A percentile compares a stretch with the other conserved stretches of the same genome.
These are phyloP conservation scores for Sylvietta virens DNA, from an alignment of 2,113 vertebrate species.

Conservation along the genomic window DNA sequence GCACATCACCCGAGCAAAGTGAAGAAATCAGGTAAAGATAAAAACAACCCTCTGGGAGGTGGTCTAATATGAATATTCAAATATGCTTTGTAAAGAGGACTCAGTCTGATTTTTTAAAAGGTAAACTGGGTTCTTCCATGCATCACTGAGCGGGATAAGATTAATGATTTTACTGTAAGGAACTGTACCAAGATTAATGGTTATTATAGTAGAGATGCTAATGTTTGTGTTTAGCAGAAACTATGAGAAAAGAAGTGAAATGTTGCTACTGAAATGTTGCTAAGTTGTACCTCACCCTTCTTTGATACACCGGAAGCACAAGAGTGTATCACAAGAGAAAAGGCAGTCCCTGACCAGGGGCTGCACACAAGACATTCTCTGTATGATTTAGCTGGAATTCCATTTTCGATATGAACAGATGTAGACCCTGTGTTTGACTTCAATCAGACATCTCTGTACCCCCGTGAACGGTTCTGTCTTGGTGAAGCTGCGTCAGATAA, in stretches of 20 bases:
- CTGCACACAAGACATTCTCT: too few relatives aligned
- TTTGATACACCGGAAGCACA: background rate
- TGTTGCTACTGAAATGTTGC: background rate
- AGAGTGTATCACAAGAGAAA: background rate
- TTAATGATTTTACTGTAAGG: background rate
- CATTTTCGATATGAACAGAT: background rate
- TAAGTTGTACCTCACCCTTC: background rate
- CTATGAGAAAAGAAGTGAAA: background rate
- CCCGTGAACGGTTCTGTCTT: too few relatives aligned
- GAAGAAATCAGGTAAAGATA: background rate
- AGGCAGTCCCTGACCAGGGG: background rate
- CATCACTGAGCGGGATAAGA: background rate
- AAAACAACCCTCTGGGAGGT: background rate
- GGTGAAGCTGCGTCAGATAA: background rate
- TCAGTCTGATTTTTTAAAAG: background rate
- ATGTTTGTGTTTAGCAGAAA: background rate
- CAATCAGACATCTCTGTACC: fast-evolving
- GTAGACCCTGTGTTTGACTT: background rate
- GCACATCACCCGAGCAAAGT: background rate
- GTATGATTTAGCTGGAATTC: background rate
- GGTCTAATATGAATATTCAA: background rate
- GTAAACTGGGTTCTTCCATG: background rate
- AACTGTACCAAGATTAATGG: background rate
- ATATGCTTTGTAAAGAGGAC: background rate
- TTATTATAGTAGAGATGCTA: background rate